Evolutionary conservation across 2,888 invertebrate genomes (phyloP), one percentile per base, ranked within the genome.

Genomic region (Pyralis farinalis): DNA sequence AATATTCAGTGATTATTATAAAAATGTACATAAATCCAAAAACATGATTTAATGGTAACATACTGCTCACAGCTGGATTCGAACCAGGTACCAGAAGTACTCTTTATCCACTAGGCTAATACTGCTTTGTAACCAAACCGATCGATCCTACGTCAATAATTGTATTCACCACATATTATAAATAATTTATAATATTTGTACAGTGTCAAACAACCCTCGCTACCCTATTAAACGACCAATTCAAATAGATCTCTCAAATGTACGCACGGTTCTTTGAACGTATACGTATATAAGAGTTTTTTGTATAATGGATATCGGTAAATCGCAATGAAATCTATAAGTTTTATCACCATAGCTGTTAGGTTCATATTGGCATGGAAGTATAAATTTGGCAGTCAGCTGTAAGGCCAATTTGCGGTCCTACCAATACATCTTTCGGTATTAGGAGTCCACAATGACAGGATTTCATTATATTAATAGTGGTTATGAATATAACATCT

Each of bases 381-480:
- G 41, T 48, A 41, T 53, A 55, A 60, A 58, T 55, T 52, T 16
- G 25, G 21, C 3, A 16, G 64, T 71, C 70, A 70, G 66, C 60
- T 71, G 67, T 55, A 57, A 40, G 47, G 55, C 65, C 74, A 77
- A 80, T 81, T 81, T 82, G 82, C 59, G 83, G 81, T 66, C 40
- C 56, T 54, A 68, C 61, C 77, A 61, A 81, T 81, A 78, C 79
- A 82, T 83, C 80, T 79, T 59, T 54, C 42, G 71, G 80, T 44
- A 73, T 79, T 77, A 77, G 63, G 59, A 49, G 63, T 49, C 57
- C 45, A 56, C 57, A 71, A 67, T 73, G 71, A 70, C 68, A 63
- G n/a, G n/a, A 64, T 58, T 65, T 71, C 60, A 68, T 75, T 78
- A 54, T 72, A 73, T 72, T 69, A 35, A 21, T 21, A 33, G 22